Conservation (phyloP, 2,888 invertebrate genomes). For the Dione vanillae region DNA sequence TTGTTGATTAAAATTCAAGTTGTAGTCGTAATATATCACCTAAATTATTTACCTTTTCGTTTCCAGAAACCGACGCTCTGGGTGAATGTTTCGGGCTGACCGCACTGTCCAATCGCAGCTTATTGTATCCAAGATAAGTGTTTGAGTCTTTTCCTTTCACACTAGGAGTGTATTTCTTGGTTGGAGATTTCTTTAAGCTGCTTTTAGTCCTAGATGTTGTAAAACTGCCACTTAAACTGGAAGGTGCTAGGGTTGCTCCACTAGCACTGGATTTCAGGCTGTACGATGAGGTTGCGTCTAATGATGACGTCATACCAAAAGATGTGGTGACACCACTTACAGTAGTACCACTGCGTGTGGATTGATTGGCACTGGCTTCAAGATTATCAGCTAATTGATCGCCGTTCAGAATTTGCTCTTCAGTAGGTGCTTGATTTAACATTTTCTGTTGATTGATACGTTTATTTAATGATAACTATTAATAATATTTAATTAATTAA, state of each 20-base stretch:
- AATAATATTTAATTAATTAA: no score
- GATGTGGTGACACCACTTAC: constrained; percentile 69
- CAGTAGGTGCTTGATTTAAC: constrained; percentile 75
- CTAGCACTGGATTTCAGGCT: constrained; percentile 73
- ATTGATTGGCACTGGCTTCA: constrained; percentile 71
- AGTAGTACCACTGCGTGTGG: constrained; percentile 66
- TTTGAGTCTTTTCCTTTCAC: constrained; percentile 65
- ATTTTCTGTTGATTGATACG: constrained; percentile 65
- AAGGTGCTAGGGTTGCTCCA: constrained; percentile 73
- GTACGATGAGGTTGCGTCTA: constrained; percentile 74
- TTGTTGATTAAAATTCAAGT: no score
- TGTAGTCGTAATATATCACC: no score
- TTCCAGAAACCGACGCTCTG: constrained; percentile 57
- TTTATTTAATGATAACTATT: no score
- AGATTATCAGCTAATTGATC: constrained; percentile 66
- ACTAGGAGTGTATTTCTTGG: constrained; percentile 72
- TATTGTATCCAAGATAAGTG: constrained; percentile 76
- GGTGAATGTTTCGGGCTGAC: constrained; percentile 80
- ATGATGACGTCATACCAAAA: constrained; percentile 70
- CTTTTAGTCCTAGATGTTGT: constrained; percentile 75
- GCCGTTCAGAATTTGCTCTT: constrained; percentile 70
- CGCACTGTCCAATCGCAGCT: constrained; percentile 78
- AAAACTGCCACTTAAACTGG: constrained; percentile 72
- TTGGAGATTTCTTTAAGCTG: constrained; percentile 74
- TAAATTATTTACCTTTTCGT: constrained; percentile 66